A percentile compares a stretch with the other conserved stretches of the same genome.
Conservation (phyloP, 2,888 invertebrate species). For the Toxonevra muliebris region DNA sequence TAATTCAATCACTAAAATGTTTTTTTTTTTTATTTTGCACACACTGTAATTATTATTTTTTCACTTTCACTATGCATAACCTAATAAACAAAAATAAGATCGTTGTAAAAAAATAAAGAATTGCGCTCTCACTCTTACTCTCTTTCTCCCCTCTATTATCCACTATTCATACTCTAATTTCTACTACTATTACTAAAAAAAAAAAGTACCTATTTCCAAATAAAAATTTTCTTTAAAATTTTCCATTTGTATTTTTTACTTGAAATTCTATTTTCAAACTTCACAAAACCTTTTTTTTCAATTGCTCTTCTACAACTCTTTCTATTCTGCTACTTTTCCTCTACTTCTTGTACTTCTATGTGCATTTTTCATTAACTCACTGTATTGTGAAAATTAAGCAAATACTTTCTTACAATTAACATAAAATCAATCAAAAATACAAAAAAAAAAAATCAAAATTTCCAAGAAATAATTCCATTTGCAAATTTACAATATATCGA, state of each 20-base stretch:
- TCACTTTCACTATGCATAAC: not conserved
- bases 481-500: constrained; percentile 43
- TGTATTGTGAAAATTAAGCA: not conserved
- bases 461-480: constrained; percentile 17
- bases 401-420: not conserved
- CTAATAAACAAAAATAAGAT: not conserved
- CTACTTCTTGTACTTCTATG: not conserved
- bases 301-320: not conserved
- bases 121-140: constrained; percentile 6
- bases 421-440: constrained; percentile 4
- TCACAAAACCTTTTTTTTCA: not conserved
- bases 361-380: constrained; percentile 11
- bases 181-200: constrained; percentile 11
- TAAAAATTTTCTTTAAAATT: not conserved
- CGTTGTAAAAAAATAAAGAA: too few species aligned
- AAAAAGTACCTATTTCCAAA: not conserved
- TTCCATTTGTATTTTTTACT: not conserved
- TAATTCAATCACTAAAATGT: too few species aligned
- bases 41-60: not conserved
- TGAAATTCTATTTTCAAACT: not conserved
- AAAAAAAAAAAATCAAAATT: constrained; percentile 12
- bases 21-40: too few species aligned
- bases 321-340: constrained; percentile 8
- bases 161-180: constrained; percentile 22
- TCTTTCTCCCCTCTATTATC: constrained; percentile 14